Base-by-base conservation (phyloP, 2,113 vertebrate species). In the Lichenostomus cassidix region DNA sequence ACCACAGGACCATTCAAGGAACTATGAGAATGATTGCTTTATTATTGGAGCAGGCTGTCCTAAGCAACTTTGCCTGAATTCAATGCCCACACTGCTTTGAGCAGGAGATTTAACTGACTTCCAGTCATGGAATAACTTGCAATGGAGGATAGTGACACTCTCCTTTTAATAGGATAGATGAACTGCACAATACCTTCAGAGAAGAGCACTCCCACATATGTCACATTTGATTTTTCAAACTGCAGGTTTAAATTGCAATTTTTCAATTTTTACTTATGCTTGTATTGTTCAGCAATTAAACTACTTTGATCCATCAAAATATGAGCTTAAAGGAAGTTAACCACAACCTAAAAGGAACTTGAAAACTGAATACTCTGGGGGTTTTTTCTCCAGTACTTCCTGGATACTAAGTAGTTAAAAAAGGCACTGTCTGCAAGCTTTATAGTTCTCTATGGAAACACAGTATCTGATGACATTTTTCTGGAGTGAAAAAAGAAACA, bases 401-500 rank as follows among this genome's bases (percentile, higher is more conserved):
- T 19, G 22, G 83, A 46, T 7, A 81, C 44, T 56, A 69, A 77
- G 8, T 23, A 92, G 76, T 59, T 78, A 55, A 58, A 75, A 92
- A 82, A 56, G 42, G 29, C 29, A 49, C 22, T 56, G 31, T 25
- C 64, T 59, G 22, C 65, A 84, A 93, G 62, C 25, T 64, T 25
- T 17, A 27, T 14, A 68, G 68, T 53, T 68, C 42, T 58, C 65
- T 90, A 50, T 42, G 69, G 86, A 96, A 92, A 90, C 67, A 76
- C 71, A 79, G 80, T 92, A 79, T 83, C 78, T 95, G 69, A 95
- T 90, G 52, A 73, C 83, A 89, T 83, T 49, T 77, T 58, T 83
- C 35, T 87, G 68, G 67, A 93, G 41, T 60, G n/a, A 87, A 82
- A 83, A 84, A 85, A 84, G 62, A 76, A 63, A 41, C 73, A 92